Evolutionary conservation across 2,113 vertebrate species (phyloP).

Genomic region (Rattus norvegicus): GRCr8 NC_086029.1:65818501-65819000

Average conservation of each 20-base stretch:
- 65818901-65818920: constrained; percentile 12
- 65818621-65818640: neutral
- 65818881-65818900: constrained; percentile 20
- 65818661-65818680: neutral
- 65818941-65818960: constrained; percentile 36
- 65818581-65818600: too few relatives aligned
- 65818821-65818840: neutral
- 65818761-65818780: neutral
- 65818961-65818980: neutral
- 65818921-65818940: neutral
- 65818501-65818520: too few relatives aligned
- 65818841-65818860: neutral
- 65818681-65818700: neutral
- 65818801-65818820: neutral
- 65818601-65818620: neutral
- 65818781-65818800: fast-evolving
- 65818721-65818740: neutral
- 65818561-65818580: too few relatives aligned
- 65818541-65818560: too few relatives aligned
- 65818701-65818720: neutral
- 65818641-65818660: neutral
- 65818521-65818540: too few relatives aligned
- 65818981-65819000: constrained; percentile 19
- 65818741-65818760: neutral
- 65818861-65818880: neutral